Evolutionary conservation across 37 sponge, comb jelly and placozoan species (phyloP), one percentile per base, ranked within the genome.

Genomic region (Petrosia ficiformis): DNA sequence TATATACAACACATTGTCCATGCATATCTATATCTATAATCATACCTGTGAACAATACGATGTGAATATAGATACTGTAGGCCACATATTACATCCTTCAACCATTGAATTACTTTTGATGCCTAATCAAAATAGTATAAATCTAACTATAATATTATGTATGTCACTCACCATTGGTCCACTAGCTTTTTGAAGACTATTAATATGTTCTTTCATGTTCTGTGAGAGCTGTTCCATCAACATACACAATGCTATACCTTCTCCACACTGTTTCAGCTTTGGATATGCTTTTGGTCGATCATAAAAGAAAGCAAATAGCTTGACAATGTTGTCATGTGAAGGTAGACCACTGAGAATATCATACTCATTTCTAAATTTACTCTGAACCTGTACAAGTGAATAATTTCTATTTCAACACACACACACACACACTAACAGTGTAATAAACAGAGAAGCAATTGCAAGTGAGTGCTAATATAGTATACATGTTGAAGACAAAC

Each of bases 221-320:
- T 38, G 65, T 3, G 82, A 75, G 30, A 78, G 77, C 48, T 83
- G 63, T 14, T 88, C 94, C 86, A 93, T 73, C 65, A 93, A 65
- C 5, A 93, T 70, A 59, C 88, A 93, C 42, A 93, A 86, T 8
- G 93, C 87, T 59, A 87, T 77, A 69, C 64, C 28, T 22, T 44
- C 40, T 56, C 80, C 21, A 38, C 38, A 0, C 26, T 41, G 56
- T 30, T 48, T 77, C 65, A 90, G 71, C 8, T 60, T 34, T 1
- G 77, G 61, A 14, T 44, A 78, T 25, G 70, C 48, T 10, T 36
- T 63, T 31, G 86, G 83, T 41, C 85, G 71, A 36, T 91, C 96
- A 68, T 72, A 91, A 87, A 95, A 90, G 77, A 95, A 87, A 26
- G 96, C 96, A 69, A 75, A 80, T 69, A 88, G 88, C 58, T 88